Evolutionary conservation across 1,140 invertebrate genomes (phyloP).

Genomic region (Drosophila equinoxialis): DNA sequence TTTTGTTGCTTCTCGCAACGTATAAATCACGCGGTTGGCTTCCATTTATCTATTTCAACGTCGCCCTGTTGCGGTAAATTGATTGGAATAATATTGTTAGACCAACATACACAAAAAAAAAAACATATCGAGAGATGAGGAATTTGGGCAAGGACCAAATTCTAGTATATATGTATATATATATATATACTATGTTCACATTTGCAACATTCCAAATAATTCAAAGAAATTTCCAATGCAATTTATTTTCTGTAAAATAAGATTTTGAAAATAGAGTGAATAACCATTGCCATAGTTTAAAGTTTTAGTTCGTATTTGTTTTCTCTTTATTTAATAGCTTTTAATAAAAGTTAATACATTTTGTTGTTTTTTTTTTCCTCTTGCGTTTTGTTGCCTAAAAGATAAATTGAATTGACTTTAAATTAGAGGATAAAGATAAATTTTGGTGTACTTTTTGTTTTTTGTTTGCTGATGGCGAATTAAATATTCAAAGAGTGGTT

Average conservation of each 20-base stretch:
- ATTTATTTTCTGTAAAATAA: too few species aligned
- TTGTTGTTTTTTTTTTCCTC: not conserved
- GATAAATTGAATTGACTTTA: slow-evolving; percentile 39
- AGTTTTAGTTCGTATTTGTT: too few species aligned
- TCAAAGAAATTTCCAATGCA: too few species aligned
- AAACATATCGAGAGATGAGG: not conserved
- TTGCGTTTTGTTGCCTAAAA: too few species aligned
- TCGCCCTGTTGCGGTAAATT: slow-evolving; percentile 60
- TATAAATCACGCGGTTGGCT: slow-evolving; percentile 77
- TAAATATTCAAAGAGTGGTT: slow-evolving; percentile 72
- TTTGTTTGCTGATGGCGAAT: slow-evolving; percentile 67
- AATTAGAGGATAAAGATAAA: slow-evolving; percentile 9
- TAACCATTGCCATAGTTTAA: too few species aligned
- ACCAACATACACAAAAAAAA: slow-evolving; percentile 27
- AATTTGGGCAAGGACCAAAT: slow-evolving; percentile 1
- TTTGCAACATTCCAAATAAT: slow-evolving; percentile 42
- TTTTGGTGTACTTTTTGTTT: slow-evolving; percentile 41
- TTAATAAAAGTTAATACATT: too few species aligned
- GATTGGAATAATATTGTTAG: slow-evolving; percentile 79
- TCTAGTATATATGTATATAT: slow-evolving; percentile 68
- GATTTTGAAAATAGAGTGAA: too few species aligned
- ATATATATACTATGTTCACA: slow-evolving; percentile 64
- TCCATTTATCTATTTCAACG: slow-evolving; percentile 34
- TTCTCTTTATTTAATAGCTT: too few species aligned
- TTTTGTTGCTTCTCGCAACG: slow-evolving; percentile 51